Evolutionary conservation across 1,140 invertebrate genomes (phyloP), one percentile per base, ranked within the genome.

Genomic region (Drosophila saltans): DNA sequence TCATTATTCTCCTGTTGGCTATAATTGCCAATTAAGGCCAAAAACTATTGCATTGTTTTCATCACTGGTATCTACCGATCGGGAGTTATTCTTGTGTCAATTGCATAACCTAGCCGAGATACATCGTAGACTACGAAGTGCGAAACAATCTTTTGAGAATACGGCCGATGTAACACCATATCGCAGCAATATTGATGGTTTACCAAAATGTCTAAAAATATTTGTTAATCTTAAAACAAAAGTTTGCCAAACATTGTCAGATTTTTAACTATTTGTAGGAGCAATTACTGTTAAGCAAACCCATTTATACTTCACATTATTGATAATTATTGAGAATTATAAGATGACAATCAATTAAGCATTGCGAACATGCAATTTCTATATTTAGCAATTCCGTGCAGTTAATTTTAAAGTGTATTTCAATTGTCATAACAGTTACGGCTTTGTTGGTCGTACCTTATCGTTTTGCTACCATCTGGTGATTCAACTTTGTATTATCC

Each of bases 81-180:
- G 21, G 43, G 73, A 79, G 41, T n/a, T 72, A 21, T 66, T 69
- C 1, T 11, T 30, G 5, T 55, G 45, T 4, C 41, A 72, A n/a
- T 1, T 69, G 61, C 62, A 58, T 10, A 21, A 39, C 28, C 11
- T 30, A 11, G 26, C 8, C 1, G 39, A 66, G 36, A 55, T 79
- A 6, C 56, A 66, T 16, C n/a, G 1, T 2, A 69, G 73, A 1
- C 36, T 79, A 58, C 73, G 55, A 7, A n/a, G 10, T 0, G 73
- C 69, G 7, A 79, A 76, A 36, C 26, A 69, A 11, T 62, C 26
- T 6, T 79, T 79, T 24, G 65, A 75, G 24, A 45, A 58, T 33
- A 66, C 62, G 1, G 77, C 39, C 1, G 52, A 43, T 3, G 2
- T 69, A 1, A 6, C 16, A 10, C 68, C 68, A 6, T 72, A 55